These are phyloP conservation scores for Amazona vittata DNA, from an alignment of 2,113 vertebrate genomes.

Conservation along the genomic window DNA sequence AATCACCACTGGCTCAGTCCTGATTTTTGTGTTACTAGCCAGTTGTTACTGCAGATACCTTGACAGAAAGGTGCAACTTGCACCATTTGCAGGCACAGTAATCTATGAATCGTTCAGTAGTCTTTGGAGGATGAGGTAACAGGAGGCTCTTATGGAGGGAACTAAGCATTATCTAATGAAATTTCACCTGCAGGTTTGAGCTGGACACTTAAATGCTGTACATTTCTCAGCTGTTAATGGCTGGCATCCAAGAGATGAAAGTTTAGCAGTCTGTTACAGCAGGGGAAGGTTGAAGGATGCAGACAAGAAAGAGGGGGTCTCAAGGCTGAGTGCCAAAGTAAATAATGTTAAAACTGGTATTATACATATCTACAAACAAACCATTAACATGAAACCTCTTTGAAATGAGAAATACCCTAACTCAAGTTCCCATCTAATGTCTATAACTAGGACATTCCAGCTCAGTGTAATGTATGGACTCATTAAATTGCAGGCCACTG, in stretches of 20 bases:
- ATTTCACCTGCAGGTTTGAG: neutral
- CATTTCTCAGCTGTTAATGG: neutral
- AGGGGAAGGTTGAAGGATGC: neutral
- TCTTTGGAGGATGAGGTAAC: neutral
- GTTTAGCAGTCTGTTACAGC: neutral
- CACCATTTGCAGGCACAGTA: neutral
- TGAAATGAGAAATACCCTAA: constrained; percentile 46
- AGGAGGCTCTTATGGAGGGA: neutral
- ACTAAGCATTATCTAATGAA: neutral
- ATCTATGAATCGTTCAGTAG: neutral
- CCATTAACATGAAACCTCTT: constrained; percentile 4
- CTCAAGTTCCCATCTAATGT: constrained; percentile 68
- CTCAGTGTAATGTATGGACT: constrained; percentile 73
- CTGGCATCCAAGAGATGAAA: neutral
- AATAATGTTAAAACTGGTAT: neutral
- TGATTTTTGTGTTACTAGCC: neutral
- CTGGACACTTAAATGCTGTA: neutral
- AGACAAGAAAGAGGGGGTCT: neutral
- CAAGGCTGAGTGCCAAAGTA: neutral
- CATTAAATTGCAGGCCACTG: constrained; percentile 77
- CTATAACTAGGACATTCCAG: constrained; percentile 67
- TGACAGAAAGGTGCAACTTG: neutral
- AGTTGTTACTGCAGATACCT: neutral
- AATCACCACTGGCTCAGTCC: neutral
- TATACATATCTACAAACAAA: constrained; percentile 1